A percentile compares a stretch with the other conserved stretches of the same genome.
Conservation (phyloP, 1,140 invertebrate species). For the Trichomalopsis sarcophagae region DNA sequence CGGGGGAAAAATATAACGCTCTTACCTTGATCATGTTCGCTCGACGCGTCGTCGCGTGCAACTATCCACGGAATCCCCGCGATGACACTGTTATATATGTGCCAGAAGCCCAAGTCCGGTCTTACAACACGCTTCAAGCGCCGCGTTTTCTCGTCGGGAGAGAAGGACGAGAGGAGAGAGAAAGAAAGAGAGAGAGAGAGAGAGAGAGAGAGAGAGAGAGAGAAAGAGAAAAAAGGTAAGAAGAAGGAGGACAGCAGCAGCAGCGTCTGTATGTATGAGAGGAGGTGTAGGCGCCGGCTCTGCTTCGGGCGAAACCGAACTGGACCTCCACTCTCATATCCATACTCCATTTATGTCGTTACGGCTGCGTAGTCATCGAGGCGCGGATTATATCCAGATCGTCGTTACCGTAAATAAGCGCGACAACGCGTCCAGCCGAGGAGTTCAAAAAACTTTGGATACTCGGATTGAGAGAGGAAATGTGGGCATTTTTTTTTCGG, state of each 20-base stretch:
- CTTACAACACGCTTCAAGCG: slow-evolving; percentile 54
- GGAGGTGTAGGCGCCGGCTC: background rate
- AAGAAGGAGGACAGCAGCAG: background rate
- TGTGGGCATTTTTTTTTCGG: too few species aligned
- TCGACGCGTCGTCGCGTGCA: slow-evolving; percentile 58
- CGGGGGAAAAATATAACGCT: background rate
- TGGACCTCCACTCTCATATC: background rate
- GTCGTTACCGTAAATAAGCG: background rate
- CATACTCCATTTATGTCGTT: slow-evolving; percentile 6
- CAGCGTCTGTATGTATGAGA: too few species aligned
- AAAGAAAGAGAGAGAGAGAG: background rate
- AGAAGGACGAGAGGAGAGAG: background rate
- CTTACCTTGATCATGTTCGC: slow-evolving; percentile 69
- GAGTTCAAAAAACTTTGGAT: slow-evolving; percentile 11
- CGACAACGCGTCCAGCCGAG: background rate
- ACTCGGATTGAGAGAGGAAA: background rate
- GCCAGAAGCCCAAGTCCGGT: slow-evolving; percentile 57
- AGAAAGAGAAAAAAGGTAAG: background rate
- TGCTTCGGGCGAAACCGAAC: background rate
- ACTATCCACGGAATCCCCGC: slow-evolving; percentile 61
- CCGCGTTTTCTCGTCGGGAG: background rate
- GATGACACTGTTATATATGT: slow-evolving; percentile 65
- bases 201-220: background rate
- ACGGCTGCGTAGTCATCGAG: background rate
- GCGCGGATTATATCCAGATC: background rate